Evolutionary conservation across 2,113 vertebrate genomes (phyloP), one percentile per base, ranked within the genome.

Genomic region (Bos javanicus): DNA sequence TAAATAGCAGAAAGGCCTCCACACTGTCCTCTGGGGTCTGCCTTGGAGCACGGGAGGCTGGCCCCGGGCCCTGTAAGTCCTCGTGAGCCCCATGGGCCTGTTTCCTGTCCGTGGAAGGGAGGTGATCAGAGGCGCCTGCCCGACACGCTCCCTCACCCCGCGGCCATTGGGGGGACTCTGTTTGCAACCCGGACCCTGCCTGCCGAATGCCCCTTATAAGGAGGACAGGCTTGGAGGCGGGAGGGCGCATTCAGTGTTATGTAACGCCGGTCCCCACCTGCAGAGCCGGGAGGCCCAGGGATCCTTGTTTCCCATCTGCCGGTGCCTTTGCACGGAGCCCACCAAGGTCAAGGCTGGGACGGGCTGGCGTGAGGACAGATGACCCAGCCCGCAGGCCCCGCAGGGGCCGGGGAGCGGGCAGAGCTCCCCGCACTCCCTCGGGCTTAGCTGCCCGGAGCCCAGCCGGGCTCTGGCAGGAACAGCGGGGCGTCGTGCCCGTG

Each of bases 61-160:
- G 43, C 6, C 59, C 3, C 2, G 0, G 6, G 1, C 28, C 54
- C 2, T 4, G 67, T 39, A 26, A 10, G 17, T 16, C 23, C 56
- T 11, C 19, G 5, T 2, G 0, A 71, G 1, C 10, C 30, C 33
- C 1, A 0, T 2, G 71, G n/a, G 5, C 81, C 57, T 80, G 13
- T 7, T 43, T 23, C 74, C 54, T 57, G 71, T 23, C 50, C 23
- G 1, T 15, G 52, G 56, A 2, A 3, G 1, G 17, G 36, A 25
- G 46, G 11, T 7, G 8, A 3, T 2, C 28, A 2, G 36, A 10
- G 3, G 43, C 1, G 2, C 64, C 25, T 1, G 21, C n/a, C 2
- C 1, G 0, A 43, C 71, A 3, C 3, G 6, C 23, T 43, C 36
- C 11, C 23, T 6, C 2, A 2, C 12, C 0, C 0, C 1, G 0